phyloP scores from a whole-genome alignment of 1,140 invertebrate genomes.

The Panagrolaimus sp. region DNA sequence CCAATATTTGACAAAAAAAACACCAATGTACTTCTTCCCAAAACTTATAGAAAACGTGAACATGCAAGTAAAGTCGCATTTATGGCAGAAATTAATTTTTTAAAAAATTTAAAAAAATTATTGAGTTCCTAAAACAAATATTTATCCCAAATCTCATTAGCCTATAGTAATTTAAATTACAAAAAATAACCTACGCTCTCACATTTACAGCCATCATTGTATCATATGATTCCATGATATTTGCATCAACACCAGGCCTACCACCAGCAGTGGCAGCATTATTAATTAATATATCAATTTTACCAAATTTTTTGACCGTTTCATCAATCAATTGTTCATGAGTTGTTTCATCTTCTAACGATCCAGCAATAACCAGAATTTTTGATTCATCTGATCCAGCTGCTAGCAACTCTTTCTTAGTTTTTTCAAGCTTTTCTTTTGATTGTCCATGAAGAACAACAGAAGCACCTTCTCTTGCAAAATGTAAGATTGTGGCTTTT shows the following conservation, averaged over 20 bases:
- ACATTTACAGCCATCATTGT: constrained; percentile 71
- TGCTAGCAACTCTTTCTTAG: constrained; percentile 16
- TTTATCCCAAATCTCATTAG: too few species aligned
- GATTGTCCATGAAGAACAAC: constrained; percentile 67
- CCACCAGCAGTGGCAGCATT: constrained; percentile 29
- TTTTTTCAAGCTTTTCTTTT: constrained; percentile 12
- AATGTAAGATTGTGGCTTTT: constrained; percentile 69
- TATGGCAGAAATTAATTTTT: too few species aligned
- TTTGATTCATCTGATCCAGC: constrained; percentile 12
- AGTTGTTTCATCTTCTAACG: constrained; percentile 21
- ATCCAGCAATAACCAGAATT: constrained; percentile 20
- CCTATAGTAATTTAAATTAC: too few species aligned
- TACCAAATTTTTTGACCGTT: constrained; percentile 41
- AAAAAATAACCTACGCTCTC: not conserved
- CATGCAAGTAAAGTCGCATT: too few species aligned
- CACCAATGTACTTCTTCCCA: too few species aligned
- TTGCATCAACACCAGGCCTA: constrained; percentile 11
- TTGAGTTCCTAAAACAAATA: too few species aligned
- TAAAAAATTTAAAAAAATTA: too few species aligned
- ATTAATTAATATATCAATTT: constrained; percentile 42
- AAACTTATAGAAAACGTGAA: too few species aligned
- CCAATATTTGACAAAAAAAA: too few species aligned
- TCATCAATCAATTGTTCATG: constrained; percentile 27
- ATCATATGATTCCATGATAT: constrained; percentile 66
- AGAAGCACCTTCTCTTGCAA: constrained; percentile 69